Evolutionary conservation across 2,888 invertebrate genomes (phyloP), one percentile per base, ranked within the genome.

Genomic region (Coelinius sp.): DNA sequence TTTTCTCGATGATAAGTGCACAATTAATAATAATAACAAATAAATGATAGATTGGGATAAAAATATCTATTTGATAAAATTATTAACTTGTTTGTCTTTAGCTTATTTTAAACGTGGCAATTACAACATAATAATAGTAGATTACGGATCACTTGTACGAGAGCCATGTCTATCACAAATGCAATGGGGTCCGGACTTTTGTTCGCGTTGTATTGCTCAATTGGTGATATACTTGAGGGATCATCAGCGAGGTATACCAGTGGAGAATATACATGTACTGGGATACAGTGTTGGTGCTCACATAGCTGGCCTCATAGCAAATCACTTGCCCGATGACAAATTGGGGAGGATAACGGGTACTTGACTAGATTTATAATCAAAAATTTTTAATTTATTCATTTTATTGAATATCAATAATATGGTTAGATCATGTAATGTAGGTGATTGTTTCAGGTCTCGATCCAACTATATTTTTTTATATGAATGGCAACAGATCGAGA

Each of bases 201-300:
- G 87, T 80, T 86, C 88, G 70, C 91, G 93, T 80, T 96, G 96
- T 85, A 93, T 95, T 79, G 92, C 95, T 5, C 95, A 96, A 84
- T 88, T 96, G 81, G 91, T 95, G 56, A 92, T 93, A 83, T 96
- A 95, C 83, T 86, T 96, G 76, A 92, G 92, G 71, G 91, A 92
- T 70, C 95, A 95, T 88, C 95, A 95, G 0, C 91, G 94, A 77
- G 92, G 94, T 0, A 91, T 94, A 0, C 90, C 89, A 27, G 94
- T 95, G 0, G 93, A 95, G 83, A 90, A 91, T 73, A 85, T 95
- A 38, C 96, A 96, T 85, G 91, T 95, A 0, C 93, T 96, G 70
- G 96, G 96, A 0, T 96, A 95, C 88, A 95, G 95, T 85, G 94
- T 95, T 24, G 95, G 95, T 0, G 95, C 95, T 0, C 95, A 96